phyloP scores from a whole-genome alignment of 2,113 vertebrate genomes.

The Zosterops hypoxanthus region DNA sequence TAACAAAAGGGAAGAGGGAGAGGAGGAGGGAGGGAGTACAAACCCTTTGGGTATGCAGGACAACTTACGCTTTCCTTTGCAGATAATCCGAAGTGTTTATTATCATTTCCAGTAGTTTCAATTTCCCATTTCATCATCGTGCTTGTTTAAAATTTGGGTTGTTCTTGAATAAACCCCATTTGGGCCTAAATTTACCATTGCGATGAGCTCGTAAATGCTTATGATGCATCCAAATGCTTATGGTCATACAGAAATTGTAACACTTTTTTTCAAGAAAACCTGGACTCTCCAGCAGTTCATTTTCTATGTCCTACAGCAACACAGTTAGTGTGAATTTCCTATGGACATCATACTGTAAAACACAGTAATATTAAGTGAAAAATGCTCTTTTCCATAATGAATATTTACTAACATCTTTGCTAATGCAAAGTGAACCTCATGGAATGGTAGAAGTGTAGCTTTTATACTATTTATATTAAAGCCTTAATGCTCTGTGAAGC shows the following conservation, averaged over 20 bases:
- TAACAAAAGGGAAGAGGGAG: neutral
- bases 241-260: neutral
- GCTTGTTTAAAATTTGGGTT: neutral
- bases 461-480: neutral
- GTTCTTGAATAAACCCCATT: neutral
- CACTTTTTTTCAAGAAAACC: neutral
- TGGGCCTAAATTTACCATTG: neutral
- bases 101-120: neutral
- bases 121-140: neutral
- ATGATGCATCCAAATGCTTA: neutral
- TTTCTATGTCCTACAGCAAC: neutral
- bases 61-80: neutral
- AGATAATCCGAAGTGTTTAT: neutral
- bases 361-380: neutral
- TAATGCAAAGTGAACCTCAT: neutral
- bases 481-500: neutral
- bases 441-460: neutral
- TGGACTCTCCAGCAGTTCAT: neutral
- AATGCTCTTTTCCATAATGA: neutral
- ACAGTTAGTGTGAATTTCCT: neutral
- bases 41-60: neutral
- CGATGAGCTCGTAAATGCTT: neutral
- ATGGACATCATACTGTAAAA: neutral
- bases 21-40: accelerated
- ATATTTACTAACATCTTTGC: neutral